Evolutionary conservation across 2,888 invertebrate genomes (phyloP), one percentile per base, ranked within the genome.

Genomic region (Cerastis rubricosa): DNA sequence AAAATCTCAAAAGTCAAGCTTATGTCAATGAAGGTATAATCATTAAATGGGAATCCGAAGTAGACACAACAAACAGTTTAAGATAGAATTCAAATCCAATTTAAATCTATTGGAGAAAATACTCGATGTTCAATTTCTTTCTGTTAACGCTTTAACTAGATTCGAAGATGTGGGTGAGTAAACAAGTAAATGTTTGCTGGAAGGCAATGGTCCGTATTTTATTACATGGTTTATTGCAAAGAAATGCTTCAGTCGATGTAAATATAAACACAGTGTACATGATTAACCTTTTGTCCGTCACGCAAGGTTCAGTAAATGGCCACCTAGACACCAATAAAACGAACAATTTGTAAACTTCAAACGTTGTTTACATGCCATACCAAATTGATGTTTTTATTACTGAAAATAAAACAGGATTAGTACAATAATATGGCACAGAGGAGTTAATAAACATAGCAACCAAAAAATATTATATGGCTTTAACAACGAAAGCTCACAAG

Each of bases 11-110:
- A 86, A 74, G 43, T 14, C 82, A 51, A 43, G 64, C 63, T 78
- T 85, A 59, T 76, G 71, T 67, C 76, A 76, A 85, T 81, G 76
- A 83, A 87, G 83, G 88, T 87, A 79, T 87, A 85, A 87, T 77
- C 78, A n/a, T 78, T 78, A 71, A 74, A 80, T 66, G 57, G 47
- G 71, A 69, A 80, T 74, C 70, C 63, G 25, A 74, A 71, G 85
- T 76, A 40, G 76, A 67, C 84, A 70, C 57, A 85, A 79, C 71
- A 80, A 75, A 73, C 83, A 81, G 49, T 80, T 82, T 83, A 73
- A 79, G 69, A 76, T 84, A 51, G 49, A 71, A 83, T 79, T 72
- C 43, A 75, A 80, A 85, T 88, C 69, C 68, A 83, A 88, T 80
- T 76, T 78, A 45, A 80, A 72, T 61, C 35, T 73, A 83, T 74